These are phyloP conservation scores for Hartigia nigra DNA, from an alignment of 2,888 invertebrate species.

Conservation along the genomic window DNA sequence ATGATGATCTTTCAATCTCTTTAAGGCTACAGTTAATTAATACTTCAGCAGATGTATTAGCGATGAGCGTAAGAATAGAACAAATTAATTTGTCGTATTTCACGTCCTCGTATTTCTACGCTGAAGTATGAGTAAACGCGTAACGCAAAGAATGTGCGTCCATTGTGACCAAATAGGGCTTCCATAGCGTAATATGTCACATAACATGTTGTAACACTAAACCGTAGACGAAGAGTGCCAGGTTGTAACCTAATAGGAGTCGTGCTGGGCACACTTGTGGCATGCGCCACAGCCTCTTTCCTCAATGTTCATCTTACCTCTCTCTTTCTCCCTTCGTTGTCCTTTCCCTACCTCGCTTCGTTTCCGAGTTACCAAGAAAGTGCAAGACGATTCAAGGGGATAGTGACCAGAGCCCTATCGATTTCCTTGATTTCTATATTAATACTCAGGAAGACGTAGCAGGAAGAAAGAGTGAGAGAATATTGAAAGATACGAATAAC, in stretches of 20 bases:
- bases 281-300: slow-evolving; percentile 49
- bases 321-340: slow-evolving; percentile 12
- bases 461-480: neutral
- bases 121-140: slow-evolving; percentile 36
- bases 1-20: neutral
- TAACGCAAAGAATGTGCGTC: slow-evolving; percentile 23
- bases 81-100: slow-evolving; percentile 40
- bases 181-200: slow-evolving; percentile 38
- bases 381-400: neutral
- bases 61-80: slow-evolving; percentile 4
- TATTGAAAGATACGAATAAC: neutral
- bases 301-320: slow-evolving; percentile 23
- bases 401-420: neutral
- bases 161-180: slow-evolving; percentile 45
- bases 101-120: slow-evolving; percentile 34
- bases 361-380: neutral
- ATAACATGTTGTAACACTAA: slow-evolving; percentile 50
- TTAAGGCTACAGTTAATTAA: neutral
- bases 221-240: slow-evolving; percentile 35
- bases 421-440: neutral
- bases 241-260: slow-evolving; percentile 57
- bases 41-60: neutral
- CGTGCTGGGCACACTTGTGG: slow-evolving; percentile 60
- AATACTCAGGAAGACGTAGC: neutral
- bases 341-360: slow-evolving; percentile 7